Evolutionary conservation across 2,888 invertebrate species (phyloP).

Genomic region (Drosophila multiciliata): DNA sequence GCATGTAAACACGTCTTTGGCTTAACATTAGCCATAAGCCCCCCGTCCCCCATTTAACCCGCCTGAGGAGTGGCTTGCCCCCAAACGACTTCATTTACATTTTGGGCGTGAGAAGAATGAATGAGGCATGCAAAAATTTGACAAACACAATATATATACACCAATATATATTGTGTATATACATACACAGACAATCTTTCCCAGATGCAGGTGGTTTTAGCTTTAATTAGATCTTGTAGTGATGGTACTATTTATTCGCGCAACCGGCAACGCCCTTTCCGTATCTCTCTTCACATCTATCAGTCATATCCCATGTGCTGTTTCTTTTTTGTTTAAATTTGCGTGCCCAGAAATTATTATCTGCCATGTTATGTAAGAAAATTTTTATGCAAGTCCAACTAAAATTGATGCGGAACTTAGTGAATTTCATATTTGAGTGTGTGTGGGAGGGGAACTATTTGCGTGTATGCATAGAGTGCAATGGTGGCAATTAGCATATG

Average conservation of each 20-base stretch:
- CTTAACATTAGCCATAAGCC: constrained; percentile 49
- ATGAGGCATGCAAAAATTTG: constrained; percentile 58
- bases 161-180: not conserved
- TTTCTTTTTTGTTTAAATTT: constrained; percentile 48
- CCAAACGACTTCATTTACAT: constrained; percentile 69
- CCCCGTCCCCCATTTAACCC: not conserved
- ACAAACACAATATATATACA: constrained; percentile 39
- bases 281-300: constrained; percentile 46
- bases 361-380: constrained; percentile 41
- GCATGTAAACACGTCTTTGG: constrained; percentile 69
- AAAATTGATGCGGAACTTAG: constrained; percentile 57
- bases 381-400: constrained; percentile 49
- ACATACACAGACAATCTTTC: constrained; percentile 37
- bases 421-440: not conserved
- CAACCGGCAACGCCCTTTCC: constrained; percentile 47
- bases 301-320: constrained; percentile 38
- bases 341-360: constrained; percentile 63
- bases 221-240: constrained; percentile 53
- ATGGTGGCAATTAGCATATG: constrained; percentile 36
- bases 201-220: constrained; percentile 45
- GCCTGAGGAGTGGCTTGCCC: constrained; percentile 23
- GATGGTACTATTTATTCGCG: constrained; percentile 33
- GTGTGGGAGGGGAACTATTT: not conserved
- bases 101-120: constrained; percentile 76
- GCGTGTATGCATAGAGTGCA: constrained; percentile 8